Percentiles rank a stretch among this genome's conserved stretches.
phyloP scores from a whole-genome alignment of 1,140 invertebrate genomes.

The Neodiprion pinetum region DNA sequence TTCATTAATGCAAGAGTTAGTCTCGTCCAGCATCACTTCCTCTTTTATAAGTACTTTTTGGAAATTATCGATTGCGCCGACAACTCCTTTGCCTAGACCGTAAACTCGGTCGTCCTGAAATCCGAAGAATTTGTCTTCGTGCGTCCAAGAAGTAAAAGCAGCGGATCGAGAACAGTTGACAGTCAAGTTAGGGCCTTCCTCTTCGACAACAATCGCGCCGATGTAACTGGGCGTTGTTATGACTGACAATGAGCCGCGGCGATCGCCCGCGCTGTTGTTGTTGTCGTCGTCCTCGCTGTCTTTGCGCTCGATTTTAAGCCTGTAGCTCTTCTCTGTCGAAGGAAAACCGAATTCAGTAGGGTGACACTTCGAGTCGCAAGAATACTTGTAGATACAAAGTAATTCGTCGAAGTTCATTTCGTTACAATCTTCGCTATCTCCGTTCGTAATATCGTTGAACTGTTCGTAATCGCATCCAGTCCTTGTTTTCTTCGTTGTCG shows the following conservation, averaged over 20 bases:
- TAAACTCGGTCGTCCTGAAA: background rate
- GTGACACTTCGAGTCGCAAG: background rate
- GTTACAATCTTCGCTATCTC: background rate
- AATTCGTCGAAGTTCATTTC: background rate
- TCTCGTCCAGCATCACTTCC: conserved; percentile 20
- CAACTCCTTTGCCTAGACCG: background rate
- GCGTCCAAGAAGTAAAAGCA: background rate
- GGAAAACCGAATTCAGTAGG: background rate
- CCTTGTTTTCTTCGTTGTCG: background rate
- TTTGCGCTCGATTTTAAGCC: background rate
- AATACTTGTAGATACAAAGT: background rate
- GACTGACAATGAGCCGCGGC: background rate
- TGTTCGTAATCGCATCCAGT: background rate
- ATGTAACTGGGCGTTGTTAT: background rate
- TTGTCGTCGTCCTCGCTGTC: background rate
- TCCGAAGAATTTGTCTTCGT: background rate
- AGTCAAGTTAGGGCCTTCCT: background rate
- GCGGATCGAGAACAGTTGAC: background rate
- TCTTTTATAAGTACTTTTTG: conserved; percentile 16
- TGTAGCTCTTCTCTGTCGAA: background rate
- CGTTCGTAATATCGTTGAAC: background rate
- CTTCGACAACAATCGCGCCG: background rate
- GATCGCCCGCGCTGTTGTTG: background rate
- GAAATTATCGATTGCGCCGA: background rate
- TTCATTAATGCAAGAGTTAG: background rate